phyloP scores from a whole-genome alignment of 2,113 vertebrate genomes.

The Delphinus delphis region DNA sequence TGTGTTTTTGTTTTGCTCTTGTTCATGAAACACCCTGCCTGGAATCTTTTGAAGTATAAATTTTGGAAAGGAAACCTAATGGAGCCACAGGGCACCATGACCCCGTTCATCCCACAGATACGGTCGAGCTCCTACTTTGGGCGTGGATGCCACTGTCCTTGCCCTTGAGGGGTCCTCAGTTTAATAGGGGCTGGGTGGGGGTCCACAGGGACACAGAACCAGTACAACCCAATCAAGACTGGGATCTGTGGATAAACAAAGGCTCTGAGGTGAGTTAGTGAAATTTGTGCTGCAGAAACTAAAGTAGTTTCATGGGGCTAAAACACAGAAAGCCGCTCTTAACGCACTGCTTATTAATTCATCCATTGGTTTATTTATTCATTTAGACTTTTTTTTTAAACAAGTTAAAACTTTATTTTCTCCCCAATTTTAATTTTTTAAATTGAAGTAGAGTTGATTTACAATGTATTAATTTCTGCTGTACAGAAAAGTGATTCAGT shows the following conservation, averaged over 20 bases:
- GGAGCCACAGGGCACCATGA: not conserved
- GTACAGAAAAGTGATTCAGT: not conserved
- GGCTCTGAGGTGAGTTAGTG: not conserved
- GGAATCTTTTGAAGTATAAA: not conserved
- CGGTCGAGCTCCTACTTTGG: not conserved
- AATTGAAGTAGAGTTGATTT: not conserved
- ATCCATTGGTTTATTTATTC: not conserved
- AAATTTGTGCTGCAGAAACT: not conserved
- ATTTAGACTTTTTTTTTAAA: not conserved
- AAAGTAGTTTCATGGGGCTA: not conserved
- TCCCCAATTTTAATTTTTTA: not conserved
- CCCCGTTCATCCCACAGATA: not conserved
- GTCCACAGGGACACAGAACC: not conserved
- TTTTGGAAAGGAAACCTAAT: not conserved
- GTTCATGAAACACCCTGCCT: not conserved
- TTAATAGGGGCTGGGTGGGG: fast-evolving
- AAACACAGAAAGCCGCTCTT: not conserved
- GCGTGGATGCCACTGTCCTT: not conserved
- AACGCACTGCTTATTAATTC: not conserved
- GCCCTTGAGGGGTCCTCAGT: not conserved
- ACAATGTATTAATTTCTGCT: not conserved
- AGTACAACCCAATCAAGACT: not conserved
- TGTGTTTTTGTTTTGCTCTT: not conserved
- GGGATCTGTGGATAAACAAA: not conserved
- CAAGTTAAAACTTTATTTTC: not conserved